Evolutionary conservation across 2,113 vertebrate genomes (phyloP).

Genomic region (Chaetorhynchus papuensis): DNA sequence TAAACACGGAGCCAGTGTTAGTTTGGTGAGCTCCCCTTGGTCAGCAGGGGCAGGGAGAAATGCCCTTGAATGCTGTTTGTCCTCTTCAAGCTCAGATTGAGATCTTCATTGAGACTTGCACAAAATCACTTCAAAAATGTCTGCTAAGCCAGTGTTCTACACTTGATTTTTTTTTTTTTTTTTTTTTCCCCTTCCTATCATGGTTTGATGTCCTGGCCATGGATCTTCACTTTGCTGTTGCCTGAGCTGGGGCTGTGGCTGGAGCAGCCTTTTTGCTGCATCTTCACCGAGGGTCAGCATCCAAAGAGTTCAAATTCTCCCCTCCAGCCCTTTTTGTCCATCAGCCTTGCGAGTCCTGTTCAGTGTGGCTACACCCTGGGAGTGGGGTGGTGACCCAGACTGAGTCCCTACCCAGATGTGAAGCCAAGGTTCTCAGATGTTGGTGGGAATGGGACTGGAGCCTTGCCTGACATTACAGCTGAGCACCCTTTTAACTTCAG

Average conservation of each 20-base stretch:
- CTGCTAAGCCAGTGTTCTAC: background rate
- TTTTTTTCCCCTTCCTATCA: accelerated
- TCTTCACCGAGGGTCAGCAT: too few relatives aligned
- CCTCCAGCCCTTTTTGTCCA: background rate
- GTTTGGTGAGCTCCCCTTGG: background rate
- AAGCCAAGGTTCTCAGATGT: background rate
- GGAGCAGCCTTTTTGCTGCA: background rate
- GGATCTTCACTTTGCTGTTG: background rate
- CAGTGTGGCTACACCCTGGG: accelerated
- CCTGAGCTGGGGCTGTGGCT: background rate
- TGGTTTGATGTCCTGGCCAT: background rate
- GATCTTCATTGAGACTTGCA: background rate
- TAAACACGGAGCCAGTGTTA: accelerated
- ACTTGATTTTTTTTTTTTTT: accelerated
- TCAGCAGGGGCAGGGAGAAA: background rate
- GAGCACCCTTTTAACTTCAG: background rate
- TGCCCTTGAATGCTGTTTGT: background rate
- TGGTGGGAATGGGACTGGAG: background rate
- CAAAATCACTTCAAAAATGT: background rate
- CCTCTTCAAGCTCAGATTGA: accelerated
- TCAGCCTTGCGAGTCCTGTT: background rate
- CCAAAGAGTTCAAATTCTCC: background rate
- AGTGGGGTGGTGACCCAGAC: background rate
- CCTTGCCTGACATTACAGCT: background rate
- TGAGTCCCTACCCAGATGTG: background rate